Percentiles rank a stretch among this genome's conserved stretches.
Conservation (phyloP, 2,888 invertebrate genomes). For the Drosophila kambysellisi region DNA sequence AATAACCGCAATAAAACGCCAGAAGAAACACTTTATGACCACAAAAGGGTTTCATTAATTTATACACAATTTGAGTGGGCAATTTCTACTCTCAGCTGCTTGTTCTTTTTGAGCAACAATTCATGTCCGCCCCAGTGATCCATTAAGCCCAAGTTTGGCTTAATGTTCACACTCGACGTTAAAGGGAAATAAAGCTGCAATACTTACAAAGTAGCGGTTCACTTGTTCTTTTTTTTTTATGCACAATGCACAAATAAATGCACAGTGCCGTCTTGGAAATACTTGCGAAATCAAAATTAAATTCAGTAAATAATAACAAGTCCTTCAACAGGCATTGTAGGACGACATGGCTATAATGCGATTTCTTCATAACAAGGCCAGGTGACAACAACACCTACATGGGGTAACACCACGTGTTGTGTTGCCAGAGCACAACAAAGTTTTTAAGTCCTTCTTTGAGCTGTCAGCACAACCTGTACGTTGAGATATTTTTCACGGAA, state of each 20-base stretch:
- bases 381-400: constrained; percentile 21
- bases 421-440: constrained; percentile 32
- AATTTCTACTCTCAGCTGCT: background rate
- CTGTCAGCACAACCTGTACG: constrained; percentile 61
- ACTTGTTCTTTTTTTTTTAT: background rate
- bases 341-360: constrained; percentile 31
- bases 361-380: constrained; percentile 23
- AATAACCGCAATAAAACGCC: constrained; percentile 64
- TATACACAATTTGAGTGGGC: constrained; percentile 13
- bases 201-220: background rate
- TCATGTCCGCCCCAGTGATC: constrained; percentile 28
- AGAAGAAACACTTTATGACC: constrained; percentile 50
- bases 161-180: background rate
- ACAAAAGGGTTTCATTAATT: constrained; percentile 46
- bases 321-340: constrained; percentile 10
- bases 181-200: background rate
- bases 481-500: constrained; percentile 66
- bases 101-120: constrained; percentile 24
- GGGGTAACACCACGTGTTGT: constrained; percentile 52
- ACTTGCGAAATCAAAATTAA: constrained; percentile 13
- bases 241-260: constrained; percentile 11
- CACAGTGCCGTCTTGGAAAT: constrained; percentile 16
- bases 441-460: constrained; percentile 68
- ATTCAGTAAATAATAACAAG: constrained; percentile 20
- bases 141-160: background rate